A percentile compares a stretch with the other conserved stretches of the same genome.
phyloP scores from a whole-genome alignment of 2,113 vertebrate species.

The Amblyopsis rosae region DNA sequence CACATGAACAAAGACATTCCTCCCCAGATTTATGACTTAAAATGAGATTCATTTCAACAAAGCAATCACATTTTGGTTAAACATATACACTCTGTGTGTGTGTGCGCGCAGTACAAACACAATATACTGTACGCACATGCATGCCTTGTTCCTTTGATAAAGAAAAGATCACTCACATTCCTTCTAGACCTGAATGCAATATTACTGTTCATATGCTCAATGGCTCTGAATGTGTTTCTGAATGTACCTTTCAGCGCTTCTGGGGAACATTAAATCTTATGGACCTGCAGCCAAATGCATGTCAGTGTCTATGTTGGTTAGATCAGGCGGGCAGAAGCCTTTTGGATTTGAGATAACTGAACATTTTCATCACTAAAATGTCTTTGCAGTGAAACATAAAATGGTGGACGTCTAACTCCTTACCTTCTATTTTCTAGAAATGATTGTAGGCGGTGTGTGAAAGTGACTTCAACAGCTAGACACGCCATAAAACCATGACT shows the following conservation, averaged over 20 bases:
- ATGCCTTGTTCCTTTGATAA: slow-evolving; percentile 14
- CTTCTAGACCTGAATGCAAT: slow-evolving; percentile 24
- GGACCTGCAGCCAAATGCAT: slow-evolving; percentile 48
- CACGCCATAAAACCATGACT: slow-evolving; percentile 32
- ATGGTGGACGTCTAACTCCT: not conserved
- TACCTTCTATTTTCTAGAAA: slow-evolving; percentile 16
- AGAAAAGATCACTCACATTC: slow-evolving; percentile 18
- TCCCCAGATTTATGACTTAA: slow-evolving; percentile 21
- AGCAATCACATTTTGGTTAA: slow-evolving; percentile 18
- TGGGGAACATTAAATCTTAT: slow-evolving; percentile 60
- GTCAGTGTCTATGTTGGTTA: slow-evolving; percentile 44
- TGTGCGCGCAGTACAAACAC: too few relatives aligned
- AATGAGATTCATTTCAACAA: slow-evolving; percentile 24
- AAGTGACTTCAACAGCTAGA: slow-evolving; percentile 29
- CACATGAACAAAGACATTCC: slow-evolving; percentile 40
- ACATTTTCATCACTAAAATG: slow-evolving; percentile 25
- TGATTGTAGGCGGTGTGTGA: slow-evolving; percentile 9
- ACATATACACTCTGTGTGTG: slow-evolving; percentile 11
- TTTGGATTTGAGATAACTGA: slow-evolving; percentile 14
- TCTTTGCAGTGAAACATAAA: not conserved
- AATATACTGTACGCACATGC: too few relatives aligned
- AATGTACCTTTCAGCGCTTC: slow-evolving; percentile 33
- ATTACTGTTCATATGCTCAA: slow-evolving; percentile 3
- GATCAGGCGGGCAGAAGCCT: slow-evolving; percentile 44
- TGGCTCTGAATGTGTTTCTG: slow-evolving; percentile 19